Conservation (phyloP, 2,888 invertebrate genomes). For the Luperina testacea region DNA sequence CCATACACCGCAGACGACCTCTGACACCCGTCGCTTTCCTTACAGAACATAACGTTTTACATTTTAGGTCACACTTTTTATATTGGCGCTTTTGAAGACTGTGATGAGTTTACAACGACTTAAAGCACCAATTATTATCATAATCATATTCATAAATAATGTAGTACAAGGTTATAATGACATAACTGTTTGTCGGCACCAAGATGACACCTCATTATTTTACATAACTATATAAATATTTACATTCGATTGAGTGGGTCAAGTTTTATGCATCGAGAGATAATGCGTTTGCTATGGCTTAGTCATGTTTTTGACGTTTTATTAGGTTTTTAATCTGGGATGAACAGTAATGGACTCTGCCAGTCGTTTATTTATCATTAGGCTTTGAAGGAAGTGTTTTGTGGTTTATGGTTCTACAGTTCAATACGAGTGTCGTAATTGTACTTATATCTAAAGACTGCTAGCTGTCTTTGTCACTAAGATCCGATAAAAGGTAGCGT, state of each 20-base stretch:
- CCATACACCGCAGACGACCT: conserved; percentile 79
- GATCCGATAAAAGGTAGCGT: conserved; percentile 25
- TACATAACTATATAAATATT: conserved; percentile 69
- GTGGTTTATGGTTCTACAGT: background rate
- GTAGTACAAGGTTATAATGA: conserved; percentile 76
- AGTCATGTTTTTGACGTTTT: conserved; percentile 33
- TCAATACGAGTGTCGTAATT: background rate
- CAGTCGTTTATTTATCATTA: background rate
- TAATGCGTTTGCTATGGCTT: conserved; percentile 26
- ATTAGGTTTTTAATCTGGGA: conserved; percentile 20
- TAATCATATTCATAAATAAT: conserved; percentile 64
- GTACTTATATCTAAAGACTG: background rate
- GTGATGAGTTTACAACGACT: conserved; percentile 54
- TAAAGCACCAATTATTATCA: conserved; percentile 60
- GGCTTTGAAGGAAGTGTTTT: background rate
- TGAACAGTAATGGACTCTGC: background rate
- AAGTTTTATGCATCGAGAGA: conserved; percentile 64
- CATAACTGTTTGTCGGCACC: conserved; percentile 69
- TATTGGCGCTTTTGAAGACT: conserved; percentile 36
- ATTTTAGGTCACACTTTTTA: conserved; percentile 78
- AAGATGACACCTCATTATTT: conserved; percentile 70
- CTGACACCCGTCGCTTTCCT: conserved; percentile 80
- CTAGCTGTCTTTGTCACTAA: conserved; percentile 4
- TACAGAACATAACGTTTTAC: conserved; percentile 65
- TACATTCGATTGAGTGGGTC: conserved; percentile 67